Evolutionary conservation across 2,113 vertebrate genomes (phyloP).

Genomic region (Ictalurus furcatus): DNA sequence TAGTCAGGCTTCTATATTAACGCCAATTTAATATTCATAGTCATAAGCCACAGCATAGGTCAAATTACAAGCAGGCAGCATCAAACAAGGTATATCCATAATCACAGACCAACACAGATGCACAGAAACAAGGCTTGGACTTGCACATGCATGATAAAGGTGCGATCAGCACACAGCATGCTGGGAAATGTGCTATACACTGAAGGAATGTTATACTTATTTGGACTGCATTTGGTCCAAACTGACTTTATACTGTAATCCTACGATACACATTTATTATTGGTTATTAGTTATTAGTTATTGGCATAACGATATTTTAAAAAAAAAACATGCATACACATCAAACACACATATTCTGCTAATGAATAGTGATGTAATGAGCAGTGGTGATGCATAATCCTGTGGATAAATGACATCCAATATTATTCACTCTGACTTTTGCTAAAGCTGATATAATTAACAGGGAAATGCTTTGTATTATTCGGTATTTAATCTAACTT

Average conservation of each 20-base stretch:
- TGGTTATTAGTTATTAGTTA: no score
- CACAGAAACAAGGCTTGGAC: neutral
- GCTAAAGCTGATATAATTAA: neutral
- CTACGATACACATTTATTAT: neutral
- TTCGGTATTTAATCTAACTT: neutral
- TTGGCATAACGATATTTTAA: neutral
- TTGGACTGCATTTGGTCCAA: neutral
- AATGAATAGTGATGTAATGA: slow-evolving; percentile 11
- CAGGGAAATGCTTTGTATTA: neutral
- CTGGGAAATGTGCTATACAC: neutral
- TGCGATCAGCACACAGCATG: neutral
- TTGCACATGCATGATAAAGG: neutral
- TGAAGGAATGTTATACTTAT: neutral
- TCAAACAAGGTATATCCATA: neutral
- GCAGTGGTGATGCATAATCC: neutral
- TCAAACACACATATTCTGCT: neutral
- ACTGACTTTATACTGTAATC: neutral
- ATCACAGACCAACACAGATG: neutral
- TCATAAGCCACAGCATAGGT: neutral
- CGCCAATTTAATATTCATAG: neutral
- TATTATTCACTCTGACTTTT: neutral
- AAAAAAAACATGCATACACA: neutral
- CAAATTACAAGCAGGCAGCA: neutral
- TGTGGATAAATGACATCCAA: neutral
- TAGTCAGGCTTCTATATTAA: neutral